Percentiles rank a stretch among this genome's conserved stretches.
phyloP scores from a whole-genome alignment of 2,888 invertebrate genomes.

The Clunio marinus region DNA sequence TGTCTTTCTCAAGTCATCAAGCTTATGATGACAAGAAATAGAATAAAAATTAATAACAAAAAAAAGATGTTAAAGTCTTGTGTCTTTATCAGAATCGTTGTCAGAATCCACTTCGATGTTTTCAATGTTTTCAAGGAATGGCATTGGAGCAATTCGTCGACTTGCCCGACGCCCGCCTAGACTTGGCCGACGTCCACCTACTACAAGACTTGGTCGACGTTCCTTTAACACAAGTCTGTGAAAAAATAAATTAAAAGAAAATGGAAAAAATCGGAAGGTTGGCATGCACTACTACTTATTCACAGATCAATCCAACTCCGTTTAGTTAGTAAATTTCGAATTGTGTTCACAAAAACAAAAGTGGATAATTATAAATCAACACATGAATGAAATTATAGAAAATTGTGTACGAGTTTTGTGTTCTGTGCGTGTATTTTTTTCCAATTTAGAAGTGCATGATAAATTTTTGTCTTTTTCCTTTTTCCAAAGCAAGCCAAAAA shows the following conservation, averaged over 20 bases:
- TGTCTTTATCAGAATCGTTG: not conserved
- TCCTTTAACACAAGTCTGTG: constrained; percentile 50
- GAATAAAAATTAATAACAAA: not conserved
- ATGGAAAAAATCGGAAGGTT: constrained; percentile 25
- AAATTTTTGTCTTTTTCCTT: not conserved
- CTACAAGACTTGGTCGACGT: too few relatives aligned
- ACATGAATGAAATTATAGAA: not conserved
- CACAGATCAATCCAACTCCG: constrained; percentile 3
- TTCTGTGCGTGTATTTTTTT: not conserved
- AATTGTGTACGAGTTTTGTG: constrained; percentile 1
- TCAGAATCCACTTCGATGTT: not conserved
- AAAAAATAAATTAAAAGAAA: constrained; percentile 41
- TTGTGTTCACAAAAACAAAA: not conserved
- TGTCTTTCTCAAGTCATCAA: not conserved
- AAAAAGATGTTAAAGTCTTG: not conserved
- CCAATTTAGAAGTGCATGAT: not conserved
- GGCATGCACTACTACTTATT: constrained; percentile 36
- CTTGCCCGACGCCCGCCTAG: constrained; percentile 52
- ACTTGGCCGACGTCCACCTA: constrained; percentile 52
- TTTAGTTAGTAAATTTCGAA: too few relatives aligned
- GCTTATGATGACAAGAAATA: too few relatives aligned
- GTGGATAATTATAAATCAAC: not conserved
- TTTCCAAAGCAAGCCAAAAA: not conserved
- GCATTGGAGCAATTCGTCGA: constrained; percentile 20
- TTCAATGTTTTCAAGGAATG: not conserved